Conservation (phyloP, 2,888 invertebrate genomes). For the Conistra vaccinii region DNA sequence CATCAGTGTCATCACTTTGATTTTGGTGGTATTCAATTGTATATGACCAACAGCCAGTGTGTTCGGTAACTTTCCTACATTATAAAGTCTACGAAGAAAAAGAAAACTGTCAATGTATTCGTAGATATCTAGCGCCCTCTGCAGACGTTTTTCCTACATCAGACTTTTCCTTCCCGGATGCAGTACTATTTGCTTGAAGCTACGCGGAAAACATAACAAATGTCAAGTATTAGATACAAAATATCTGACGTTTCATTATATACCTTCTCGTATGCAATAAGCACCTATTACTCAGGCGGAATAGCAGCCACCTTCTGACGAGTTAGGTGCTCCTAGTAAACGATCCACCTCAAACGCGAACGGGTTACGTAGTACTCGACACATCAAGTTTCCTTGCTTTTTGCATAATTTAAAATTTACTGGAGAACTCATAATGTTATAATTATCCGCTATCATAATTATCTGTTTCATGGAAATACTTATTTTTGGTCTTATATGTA, state of each 20-base stretch:
- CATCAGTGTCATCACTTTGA: background rate
- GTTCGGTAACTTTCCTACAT: background rate
- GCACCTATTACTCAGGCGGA: slow-evolving; percentile 83
- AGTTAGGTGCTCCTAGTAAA: slow-evolving; percentile 80
- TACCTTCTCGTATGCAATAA: slow-evolving; percentile 86
- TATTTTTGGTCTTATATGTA: background rate
- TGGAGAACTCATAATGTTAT: too few species aligned
- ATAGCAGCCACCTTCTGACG: slow-evolving; percentile 74
- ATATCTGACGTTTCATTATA: slow-evolving; percentile 62
- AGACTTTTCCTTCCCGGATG: slow-evolving; percentile 44
- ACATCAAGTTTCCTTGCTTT: slow-evolving; percentile 2
- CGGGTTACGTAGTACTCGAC: slow-evolving; percentile 73
- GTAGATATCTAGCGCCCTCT: background rate
- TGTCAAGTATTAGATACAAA: slow-evolving; percentile 22
- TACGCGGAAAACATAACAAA: slow-evolving; percentile 49
- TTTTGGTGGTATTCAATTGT: background rate
- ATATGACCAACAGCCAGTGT: background rate
- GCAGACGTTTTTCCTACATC: slow-evolving; percentile 20
- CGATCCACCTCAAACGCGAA: slow-evolving; percentile 70
- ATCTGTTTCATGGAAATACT: background rate
- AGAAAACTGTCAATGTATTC: background rate
- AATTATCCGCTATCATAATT: background rate
- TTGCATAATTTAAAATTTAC: background rate
- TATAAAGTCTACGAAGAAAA: background rate
- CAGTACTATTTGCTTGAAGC: slow-evolving; percentile 5